A percentile compares a stretch with the other conserved stretches of the same genome.
phyloP scores from a whole-genome alignment of 2,113 vertebrate genomes.

The Acrocephalus arundinaceus region DNA sequence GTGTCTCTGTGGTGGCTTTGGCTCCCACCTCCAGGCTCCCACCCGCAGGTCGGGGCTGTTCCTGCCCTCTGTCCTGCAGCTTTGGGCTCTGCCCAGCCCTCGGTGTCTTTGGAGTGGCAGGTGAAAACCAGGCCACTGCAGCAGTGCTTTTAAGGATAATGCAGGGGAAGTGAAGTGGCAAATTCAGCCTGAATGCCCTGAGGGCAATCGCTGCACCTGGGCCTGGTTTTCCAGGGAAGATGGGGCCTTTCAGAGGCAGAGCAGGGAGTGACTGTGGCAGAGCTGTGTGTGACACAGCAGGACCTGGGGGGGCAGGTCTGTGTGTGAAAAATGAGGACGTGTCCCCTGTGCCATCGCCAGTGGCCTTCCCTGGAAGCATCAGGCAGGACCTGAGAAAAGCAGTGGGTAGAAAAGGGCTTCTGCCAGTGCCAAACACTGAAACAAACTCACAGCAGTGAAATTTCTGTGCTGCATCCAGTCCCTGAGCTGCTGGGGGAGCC shows the following conservation, averaged over 20 bases:
- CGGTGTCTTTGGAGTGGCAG: not conserved
- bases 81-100: not conserved
- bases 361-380: not conserved
- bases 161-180: slow-evolving; percentile 2
- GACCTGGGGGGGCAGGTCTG: not conserved
- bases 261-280: not conserved
- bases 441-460: not conserved
- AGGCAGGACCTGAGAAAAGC: not conserved
- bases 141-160: not conserved
- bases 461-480: not conserved
- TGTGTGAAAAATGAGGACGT: not conserved
- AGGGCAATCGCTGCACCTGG: not conserved
- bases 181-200: not conserved
- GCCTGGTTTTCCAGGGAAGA: not conserved
- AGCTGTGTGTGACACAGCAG: not conserved
- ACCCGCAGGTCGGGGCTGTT: not conserved
- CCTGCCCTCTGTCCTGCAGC: not conserved
- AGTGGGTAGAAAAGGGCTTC: not conserved
- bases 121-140: slow-evolving; percentile 50
- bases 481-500: not conserved
- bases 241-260: not conserved
- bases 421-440: not conserved
- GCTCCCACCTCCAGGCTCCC: not conserved
- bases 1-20: not conserved
- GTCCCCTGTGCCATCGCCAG: not conserved